Base-by-base conservation (phyloP, 1,140 invertebrate species). In the Tetranychus urticae region DNA sequence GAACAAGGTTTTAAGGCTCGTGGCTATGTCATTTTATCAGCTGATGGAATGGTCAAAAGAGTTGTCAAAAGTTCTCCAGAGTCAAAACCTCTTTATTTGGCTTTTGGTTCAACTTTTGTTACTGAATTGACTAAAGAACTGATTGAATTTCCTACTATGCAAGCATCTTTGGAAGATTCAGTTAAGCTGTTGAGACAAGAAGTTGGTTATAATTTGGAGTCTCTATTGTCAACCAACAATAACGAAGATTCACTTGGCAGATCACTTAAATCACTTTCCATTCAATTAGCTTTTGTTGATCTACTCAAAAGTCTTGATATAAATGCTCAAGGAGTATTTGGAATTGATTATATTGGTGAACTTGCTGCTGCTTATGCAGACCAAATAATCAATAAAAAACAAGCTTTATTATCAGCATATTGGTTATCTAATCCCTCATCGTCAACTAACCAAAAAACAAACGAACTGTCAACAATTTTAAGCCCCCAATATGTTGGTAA, bases 41-140 rank as follows among this genome's bases (percentile, higher is more conserved):
- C 56, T 52, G n/a, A n/a, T 33, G n/a, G 31, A 14, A 14, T 52
- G 7, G n/a, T 23, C 31, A n/a, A 33, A 52, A 12, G 31, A 23
- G 2, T 33, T 31, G 31, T 52, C n/a, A 52, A n/a, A 52, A 84
- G 33, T 89, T 88, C 1, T 2, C 5, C 13, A 6, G 7, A 52
- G 23, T 31, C 50, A 31, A n/a, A n/a, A 23, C 50, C 50, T 2
- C 50, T 52, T 6, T 52, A 33, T 7, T 33, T 52, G 2, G 50
- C 88, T 85, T 94, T 81, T 71, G 77, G 96, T 47, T 96, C 91
- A 73, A 85, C 88, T 52, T 91, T 91, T 42, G 96, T 97, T 90
- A 92, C 82, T 52, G 88, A 86, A 64, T 97, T 97, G 90, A 89
- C 81, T 7, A 81, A 81, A 68, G 78, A 83, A 31, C 74, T 97